phyloP scores from a whole-genome alignment of 1,140 invertebrate genomes.

The Coelopa frigida region DNA sequence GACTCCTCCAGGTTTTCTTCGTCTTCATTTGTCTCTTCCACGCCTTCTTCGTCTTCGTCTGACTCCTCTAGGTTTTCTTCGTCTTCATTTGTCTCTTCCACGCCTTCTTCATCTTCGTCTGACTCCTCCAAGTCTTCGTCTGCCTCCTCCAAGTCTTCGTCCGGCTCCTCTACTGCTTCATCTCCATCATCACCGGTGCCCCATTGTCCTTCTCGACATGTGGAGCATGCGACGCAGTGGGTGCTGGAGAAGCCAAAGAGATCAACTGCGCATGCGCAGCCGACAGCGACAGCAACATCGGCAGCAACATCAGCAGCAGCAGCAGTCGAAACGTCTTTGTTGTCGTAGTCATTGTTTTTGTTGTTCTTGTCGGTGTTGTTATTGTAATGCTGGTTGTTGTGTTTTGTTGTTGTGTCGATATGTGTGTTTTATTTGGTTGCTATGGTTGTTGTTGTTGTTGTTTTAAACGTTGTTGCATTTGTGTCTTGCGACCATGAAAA shows the following conservation, averaged over 20 bases:
- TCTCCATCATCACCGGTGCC: background rate
- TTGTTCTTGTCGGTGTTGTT: constrained; percentile 11
- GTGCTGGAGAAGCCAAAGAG: background rate
- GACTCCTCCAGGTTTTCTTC: too few relatives aligned
- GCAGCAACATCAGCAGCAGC: constrained; percentile 18
- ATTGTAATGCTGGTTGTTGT: constrained; percentile 3
- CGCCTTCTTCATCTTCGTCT: background rate
- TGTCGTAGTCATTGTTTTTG: constrained; percentile 4
- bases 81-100: too few relatives aligned
- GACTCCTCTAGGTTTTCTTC: too few relatives aligned
- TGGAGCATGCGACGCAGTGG: background rate
- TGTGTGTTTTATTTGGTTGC: too few relatives aligned
- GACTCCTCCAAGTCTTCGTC: background rate
- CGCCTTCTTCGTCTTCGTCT: too few relatives aligned
- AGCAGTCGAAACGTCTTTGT: background rate
- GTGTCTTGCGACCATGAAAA: constrained; percentile 41
- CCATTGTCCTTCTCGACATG: too few relatives aligned
- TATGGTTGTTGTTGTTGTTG: constrained; percentile 10
- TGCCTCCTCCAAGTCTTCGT: too few relatives aligned
- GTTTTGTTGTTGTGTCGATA: constrained; percentile 6
- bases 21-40: too few relatives aligned
- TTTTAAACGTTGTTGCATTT: constrained; percentile 3
- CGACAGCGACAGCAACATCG: constrained; percentile 15
- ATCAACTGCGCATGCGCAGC: constrained; percentile 8
- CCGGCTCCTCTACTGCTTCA: background rate